Evolutionary conservation across 1,140 invertebrate species (phyloP).

Genomic region (Papilio xuthus): DNA sequence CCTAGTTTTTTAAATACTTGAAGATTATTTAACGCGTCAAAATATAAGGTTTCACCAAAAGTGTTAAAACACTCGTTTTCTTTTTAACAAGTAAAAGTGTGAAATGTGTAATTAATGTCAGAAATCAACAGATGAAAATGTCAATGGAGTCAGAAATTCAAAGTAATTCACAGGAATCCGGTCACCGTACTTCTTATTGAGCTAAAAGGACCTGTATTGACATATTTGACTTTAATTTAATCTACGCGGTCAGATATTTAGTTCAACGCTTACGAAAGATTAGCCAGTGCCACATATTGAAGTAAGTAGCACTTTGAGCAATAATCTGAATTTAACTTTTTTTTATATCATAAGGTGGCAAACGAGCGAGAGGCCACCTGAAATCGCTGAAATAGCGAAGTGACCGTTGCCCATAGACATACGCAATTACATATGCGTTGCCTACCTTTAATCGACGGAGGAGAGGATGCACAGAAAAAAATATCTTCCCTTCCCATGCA

Average conservation of each 20-base stretch:
- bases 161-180: background rate
- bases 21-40: constrained; percentile 28
- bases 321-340: background rate
- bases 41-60: background rate
- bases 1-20: background rate
- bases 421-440: too few relatives aligned
- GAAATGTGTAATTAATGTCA: constrained; percentile 14
- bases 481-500: too few relatives aligned
- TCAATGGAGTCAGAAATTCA: background rate
- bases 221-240: constrained; percentile 13
- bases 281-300: background rate
- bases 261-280: constrained; percentile 20
- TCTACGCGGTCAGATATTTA: background rate
- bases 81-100: constrained; percentile 3
- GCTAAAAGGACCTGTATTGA: background rate
- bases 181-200: background rate
- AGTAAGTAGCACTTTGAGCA: background rate
- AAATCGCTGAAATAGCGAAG: too few relatives aligned
- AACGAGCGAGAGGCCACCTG: too few relatives aligned
- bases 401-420: too few relatives aligned
- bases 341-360: background rate
- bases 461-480: too few relatives aligned
- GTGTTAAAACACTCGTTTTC: background rate
- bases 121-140: background rate
- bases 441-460: too few relatives aligned